A percentile compares a stretch with the other conserved stretches of the same genome.
These are phyloP conservation scores for Drosophila ogumai DNA, from an alignment of 1,140 invertebrate genomes.

Conservation along the genomic window DNA sequence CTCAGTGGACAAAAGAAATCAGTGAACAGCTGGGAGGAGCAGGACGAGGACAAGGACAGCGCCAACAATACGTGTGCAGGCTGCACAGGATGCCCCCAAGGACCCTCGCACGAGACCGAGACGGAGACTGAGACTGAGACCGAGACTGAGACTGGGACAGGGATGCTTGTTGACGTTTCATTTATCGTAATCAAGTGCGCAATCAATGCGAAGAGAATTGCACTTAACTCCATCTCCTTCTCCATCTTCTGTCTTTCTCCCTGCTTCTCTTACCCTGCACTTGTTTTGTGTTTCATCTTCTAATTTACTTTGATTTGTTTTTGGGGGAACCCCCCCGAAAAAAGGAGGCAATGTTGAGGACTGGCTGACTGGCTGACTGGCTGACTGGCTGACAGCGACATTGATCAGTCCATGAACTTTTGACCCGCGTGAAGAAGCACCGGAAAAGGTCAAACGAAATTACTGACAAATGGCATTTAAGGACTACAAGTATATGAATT, in stretches of 20 bases:
- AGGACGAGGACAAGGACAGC: constrained; percentile 48
- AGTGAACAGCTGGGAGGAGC: constrained; percentile 33
- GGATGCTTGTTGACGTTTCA: constrained; percentile 77
- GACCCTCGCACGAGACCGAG: constrained; percentile 28
- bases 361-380: constrained; percentile 7
- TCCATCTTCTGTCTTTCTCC: neutral
- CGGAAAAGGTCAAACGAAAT: neutral
- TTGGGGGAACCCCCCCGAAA: neutral
- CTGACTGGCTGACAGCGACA: constrained; percentile 26
- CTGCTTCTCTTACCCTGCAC: neutral
- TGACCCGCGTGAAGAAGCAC: constrained; percentile 2
- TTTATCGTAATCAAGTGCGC: constrained; percentile 83
- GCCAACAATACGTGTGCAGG: constrained; percentile 51
- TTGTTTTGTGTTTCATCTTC: constrained; percentile 43
- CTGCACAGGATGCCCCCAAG: constrained; percentile 57
- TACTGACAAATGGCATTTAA: neutral
- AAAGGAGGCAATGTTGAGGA: constrained; percentile 13
- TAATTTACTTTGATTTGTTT: constrained; percentile 78
- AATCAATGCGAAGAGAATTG: constrained; percentile 81
- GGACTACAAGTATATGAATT: neutral
- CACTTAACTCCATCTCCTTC: constrained; percentile 57
- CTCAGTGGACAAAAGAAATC: constrained; percentile 74
- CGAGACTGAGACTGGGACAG: neutral
- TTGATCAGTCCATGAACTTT: constrained; percentile 42
- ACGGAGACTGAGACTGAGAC: neutral